Percentiles rank a stretch among this genome's conserved stretches.
Conservation (phyloP, 2,888 invertebrate species). For the Nomada ferruginata region DNA sequence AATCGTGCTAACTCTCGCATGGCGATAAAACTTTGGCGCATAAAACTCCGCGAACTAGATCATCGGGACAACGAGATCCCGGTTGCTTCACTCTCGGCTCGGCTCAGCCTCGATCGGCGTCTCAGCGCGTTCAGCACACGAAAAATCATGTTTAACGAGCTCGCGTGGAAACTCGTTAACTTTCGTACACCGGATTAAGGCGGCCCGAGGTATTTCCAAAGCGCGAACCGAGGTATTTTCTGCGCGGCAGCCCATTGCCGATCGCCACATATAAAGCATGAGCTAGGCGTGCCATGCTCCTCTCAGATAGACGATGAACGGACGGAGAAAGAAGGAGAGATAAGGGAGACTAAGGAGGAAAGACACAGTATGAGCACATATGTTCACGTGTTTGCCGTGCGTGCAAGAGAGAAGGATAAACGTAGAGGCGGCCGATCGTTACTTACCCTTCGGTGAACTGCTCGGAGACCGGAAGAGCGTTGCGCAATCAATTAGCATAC, state of each 20-base stretch:
- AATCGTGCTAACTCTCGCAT: neutral
- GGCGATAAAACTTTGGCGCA: neutral
- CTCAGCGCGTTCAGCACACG: conserved; percentile 21
- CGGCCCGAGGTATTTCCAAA: conserved; percentile 57
- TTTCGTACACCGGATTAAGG: conserved; percentile 39
- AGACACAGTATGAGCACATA: neutral
- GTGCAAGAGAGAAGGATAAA: conserved; percentile 17
- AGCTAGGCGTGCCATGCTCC: conserved; percentile 57
- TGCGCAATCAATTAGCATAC: conserved; percentile 68
- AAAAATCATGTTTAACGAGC: conserved; percentile 50
- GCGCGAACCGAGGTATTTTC: conserved; percentile 61
- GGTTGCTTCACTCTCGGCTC: conserved; percentile 14
- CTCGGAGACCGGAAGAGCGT: conserved; percentile 64
- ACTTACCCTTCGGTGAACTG: conserved; percentile 51
- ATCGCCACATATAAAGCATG: conserved; percentile 63
- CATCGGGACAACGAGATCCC: neutral
- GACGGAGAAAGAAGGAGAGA: conserved; percentile 34
- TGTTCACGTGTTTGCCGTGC: neutral
- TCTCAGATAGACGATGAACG: conserved; percentile 28
- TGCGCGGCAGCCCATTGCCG: conserved; percentile 50
- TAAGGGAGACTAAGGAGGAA: conserved; percentile 29
- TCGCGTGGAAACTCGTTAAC: conserved; percentile 54
- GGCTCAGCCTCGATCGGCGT: neutral
- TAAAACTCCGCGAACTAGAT: neutral
- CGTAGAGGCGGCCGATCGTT: conserved; percentile 19